Evolutionary conservation across 2,888 invertebrate genomes (phyloP), one percentile per base, ranked within the genome.

Genomic region (Drosophila subsilvestris): DNA sequence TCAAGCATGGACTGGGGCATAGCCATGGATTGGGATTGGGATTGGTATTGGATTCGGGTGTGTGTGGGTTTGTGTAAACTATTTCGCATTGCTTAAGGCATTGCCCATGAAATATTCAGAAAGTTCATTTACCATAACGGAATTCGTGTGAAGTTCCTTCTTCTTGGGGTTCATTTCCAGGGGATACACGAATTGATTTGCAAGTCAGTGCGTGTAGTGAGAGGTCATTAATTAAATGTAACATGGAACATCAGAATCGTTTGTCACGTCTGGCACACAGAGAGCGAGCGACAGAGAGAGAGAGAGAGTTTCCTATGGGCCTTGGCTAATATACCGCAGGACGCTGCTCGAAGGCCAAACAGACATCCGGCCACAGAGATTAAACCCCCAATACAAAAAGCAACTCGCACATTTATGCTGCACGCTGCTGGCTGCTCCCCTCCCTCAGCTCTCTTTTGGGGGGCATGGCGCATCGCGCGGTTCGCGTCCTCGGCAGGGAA

Each of bases 71-170:
- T 29, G 29, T 10, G 29, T 29, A 29, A 86, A 83, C 83, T 86
- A 81, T 80, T 80, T 49, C 43, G 56, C 59, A 57, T 71, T 22
- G 55, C 60, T 56, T 47, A 49, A 25, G 7, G 22, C 25, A 25
- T 22, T 22, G 25, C 6, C 17, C 67, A 86, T 82, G 42, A 86
- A 82, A 82, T 80, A 82, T 82, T 80, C 67, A 82, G 53, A 60
- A 80, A 76, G 76, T 70, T 81, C 76, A 86, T 83, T 81, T 78
- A 80, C 50, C 67, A 86, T 83, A 78, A 86, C 78, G 74, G 66
- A 80, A 73, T 69, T 32, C 27, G 56, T 58, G 22, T 22, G 20
- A 44, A 18, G 47, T 37, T 51, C 49, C 20, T 17, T 54, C 47
- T 61, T 22, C 4, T 6, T 25, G 3, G 42, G 32, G 42, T 17